Conservation (phyloP, 2,888 invertebrate genomes). For the Meloe dianella region DNA sequence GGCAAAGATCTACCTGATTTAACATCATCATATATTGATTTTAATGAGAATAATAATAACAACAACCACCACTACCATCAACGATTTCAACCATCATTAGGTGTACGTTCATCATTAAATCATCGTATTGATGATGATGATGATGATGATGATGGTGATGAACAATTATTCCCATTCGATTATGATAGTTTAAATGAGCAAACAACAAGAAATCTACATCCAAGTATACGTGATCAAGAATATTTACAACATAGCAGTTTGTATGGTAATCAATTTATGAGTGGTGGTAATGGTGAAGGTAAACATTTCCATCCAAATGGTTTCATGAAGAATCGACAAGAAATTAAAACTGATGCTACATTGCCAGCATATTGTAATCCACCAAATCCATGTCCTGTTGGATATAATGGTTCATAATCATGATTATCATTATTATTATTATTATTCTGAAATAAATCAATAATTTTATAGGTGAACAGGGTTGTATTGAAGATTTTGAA, state of each 20-base stretch:
- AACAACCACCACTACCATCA: too few relatives aligned
- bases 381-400: conserved; percentile 97
- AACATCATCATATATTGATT: conserved; percentile 68
- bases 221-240: conserved; percentile 85
- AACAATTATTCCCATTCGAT: conserved; percentile 64
- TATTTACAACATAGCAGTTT: conserved; percentile 80
- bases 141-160: conserved; percentile 56
- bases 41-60: conserved; percentile 56
- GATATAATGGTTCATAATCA: conserved; percentile 74
- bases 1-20: conserved; percentile 74
- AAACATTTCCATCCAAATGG: conserved; percentile 67
- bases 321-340: conserved; percentile 66
- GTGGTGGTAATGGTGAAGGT: conserved; percentile 81
- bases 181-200: conserved; percentile 72
- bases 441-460: neutral
- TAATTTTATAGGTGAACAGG: conserved; percentile 68
- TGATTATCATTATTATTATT: neutral
- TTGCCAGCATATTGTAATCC: conserved; percentile 99
- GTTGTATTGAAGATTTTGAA: conserved; percentile 90
- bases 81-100: conserved; percentile 50
- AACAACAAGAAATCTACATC: conserved; percentile 71
- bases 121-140: conserved; percentile 14
- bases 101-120: conserved; percentile 48
- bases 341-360: conserved; percentile 89
- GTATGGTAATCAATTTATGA: conserved; percentile 72